Conservation (phyloP, 2,797 vertebrate genomes). For the Coreius guichenoti region DNA sequence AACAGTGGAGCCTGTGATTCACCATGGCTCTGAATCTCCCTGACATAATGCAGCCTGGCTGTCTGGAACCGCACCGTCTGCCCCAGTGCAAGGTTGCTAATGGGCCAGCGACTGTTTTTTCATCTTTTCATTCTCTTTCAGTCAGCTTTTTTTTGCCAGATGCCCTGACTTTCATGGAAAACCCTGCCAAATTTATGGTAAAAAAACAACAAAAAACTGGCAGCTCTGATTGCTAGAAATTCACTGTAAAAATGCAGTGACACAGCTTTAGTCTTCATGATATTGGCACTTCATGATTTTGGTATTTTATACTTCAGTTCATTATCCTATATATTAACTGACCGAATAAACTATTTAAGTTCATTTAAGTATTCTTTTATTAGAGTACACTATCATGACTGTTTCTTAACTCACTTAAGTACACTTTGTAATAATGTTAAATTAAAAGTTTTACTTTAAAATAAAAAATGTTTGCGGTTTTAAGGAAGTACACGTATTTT, state of each 20-base stretch:
- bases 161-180: neutral
- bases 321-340: neutral
- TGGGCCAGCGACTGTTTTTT: slow-evolving; percentile 37
- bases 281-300: neutral
- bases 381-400: neutral
- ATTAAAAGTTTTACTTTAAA: too few relatives aligned
- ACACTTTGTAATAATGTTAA: neutral
- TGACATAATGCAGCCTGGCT: slow-evolving; percentile 34
- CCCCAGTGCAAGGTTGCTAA: slow-evolving; percentile 22
- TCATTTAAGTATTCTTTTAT: too few relatives aligned
- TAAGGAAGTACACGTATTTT: too few relatives aligned
- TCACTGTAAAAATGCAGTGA: neutral
- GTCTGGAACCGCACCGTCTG: slow-evolving; percentile 14
- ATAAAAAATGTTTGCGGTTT: too few relatives aligned
- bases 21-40: slow-evolving; percentile 30
- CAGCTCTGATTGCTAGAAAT: neutral
- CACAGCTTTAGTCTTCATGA: neutral
- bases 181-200: neutral
- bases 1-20: slow-evolving; percentile 40
- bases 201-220: neutral
- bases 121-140: slow-evolving; percentile 22
- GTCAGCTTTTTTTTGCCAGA: neutral
- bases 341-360: too few relatives aligned
- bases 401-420: too few relatives aligned
- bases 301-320: neutral